Conservation (phyloP, 1,140 invertebrate species). For the Ylistrum balloti region DNA sequence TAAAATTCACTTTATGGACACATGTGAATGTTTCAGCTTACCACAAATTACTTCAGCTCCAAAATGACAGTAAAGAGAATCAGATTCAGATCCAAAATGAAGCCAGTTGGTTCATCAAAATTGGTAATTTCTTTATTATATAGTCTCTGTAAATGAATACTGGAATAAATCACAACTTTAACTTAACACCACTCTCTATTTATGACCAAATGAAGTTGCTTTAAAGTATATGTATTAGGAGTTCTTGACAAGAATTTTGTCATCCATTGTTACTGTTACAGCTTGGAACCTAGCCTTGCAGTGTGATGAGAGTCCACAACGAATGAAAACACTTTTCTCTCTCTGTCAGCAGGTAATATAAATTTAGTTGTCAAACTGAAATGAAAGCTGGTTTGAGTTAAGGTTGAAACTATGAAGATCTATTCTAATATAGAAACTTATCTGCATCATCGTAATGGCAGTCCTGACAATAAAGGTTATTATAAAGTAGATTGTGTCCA, state of each 20-base stretch:
- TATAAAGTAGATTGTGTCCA: slow-evolving; percentile 41
- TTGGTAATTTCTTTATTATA: slow-evolving; percentile 66
- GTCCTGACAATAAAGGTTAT: too few relatives aligned
- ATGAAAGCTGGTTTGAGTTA: not conserved
- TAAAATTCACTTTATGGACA: not conserved
- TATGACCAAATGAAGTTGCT: too few relatives aligned
- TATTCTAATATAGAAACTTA: too few relatives aligned
- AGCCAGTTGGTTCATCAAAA: slow-evolving; percentile 79
- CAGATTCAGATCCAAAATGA: slow-evolving; percentile 66
- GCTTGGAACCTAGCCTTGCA: slow-evolving; percentile 79
- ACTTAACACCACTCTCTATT: too few relatives aligned
- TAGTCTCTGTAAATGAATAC: too few relatives aligned
- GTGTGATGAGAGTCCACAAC: slow-evolving; percentile 69
- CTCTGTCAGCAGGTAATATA: slow-evolving; percentile 73
- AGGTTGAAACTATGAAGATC: too few relatives aligned
- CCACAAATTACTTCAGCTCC: slow-evolving; percentile 66
- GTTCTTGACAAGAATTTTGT: not conserved
- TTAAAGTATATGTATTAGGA: too few relatives aligned
- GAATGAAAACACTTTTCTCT: slow-evolving; percentile 76
- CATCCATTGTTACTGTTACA: slow-evolving; percentile 65
- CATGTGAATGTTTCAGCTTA: slow-evolving; percentile 62
- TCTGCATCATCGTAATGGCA: too few relatives aligned
- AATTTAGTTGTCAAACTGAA: not conserved
- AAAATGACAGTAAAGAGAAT: slow-evolving; percentile 50
- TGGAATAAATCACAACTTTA: too few relatives aligned